A percentile compares a stretch with the other conserved stretches of the same genome.
phyloP scores from a whole-genome alignment of 2,888 invertebrate species.

The Lithophane socia region DNA sequence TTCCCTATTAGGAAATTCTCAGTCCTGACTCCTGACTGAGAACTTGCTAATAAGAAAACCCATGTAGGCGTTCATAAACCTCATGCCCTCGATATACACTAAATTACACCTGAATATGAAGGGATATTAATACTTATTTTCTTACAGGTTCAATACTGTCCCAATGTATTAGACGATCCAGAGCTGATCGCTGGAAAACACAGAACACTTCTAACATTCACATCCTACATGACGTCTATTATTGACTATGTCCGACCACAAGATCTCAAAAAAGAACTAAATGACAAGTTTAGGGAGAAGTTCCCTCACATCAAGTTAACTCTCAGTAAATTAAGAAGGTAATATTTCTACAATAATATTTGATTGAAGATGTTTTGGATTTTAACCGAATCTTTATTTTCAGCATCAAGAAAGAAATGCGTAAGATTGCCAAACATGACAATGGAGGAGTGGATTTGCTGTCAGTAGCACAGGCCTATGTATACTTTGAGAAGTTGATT shows the following conservation, averaged over 20 bases:
- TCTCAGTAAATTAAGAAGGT: constrained; percentile 98
- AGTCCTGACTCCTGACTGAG: background rate
- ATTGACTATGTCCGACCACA: constrained; percentile 99
- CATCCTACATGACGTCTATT: constrained; percentile 98
- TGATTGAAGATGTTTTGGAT: background rate
- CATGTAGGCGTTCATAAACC: background rate
- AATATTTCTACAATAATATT: constrained; percentile 55
- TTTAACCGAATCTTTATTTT: constrained; percentile 61
- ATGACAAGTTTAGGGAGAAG: constrained; percentile 98
- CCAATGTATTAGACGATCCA: constrained; percentile 98
- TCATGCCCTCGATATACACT: background rate
- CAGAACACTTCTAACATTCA: constrained; percentile 95
- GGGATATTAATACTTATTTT: constrained; percentile 3
- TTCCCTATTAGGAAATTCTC: constrained; percentile 2
- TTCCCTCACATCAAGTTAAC: constrained; percentile 98
- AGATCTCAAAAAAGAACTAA: constrained; percentile 98
- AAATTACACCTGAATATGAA: background rate
- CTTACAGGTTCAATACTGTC: constrained; percentile 93
- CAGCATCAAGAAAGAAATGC: constrained; percentile 98
- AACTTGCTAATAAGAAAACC: background rate
- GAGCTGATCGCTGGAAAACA: constrained; percentile 97
- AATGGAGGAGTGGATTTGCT: constrained; percentile 95
- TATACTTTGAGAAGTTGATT: constrained; percentile 99
- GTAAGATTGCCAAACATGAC: constrained; percentile 96
- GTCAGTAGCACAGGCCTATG: constrained; percentile 98